A percentile compares a stretch with the other conserved stretches of the same genome.
Evolutionary conservation across 92 coral and sea anemone species (phyloP).

Genomic region (Porites divaricata): DNA sequence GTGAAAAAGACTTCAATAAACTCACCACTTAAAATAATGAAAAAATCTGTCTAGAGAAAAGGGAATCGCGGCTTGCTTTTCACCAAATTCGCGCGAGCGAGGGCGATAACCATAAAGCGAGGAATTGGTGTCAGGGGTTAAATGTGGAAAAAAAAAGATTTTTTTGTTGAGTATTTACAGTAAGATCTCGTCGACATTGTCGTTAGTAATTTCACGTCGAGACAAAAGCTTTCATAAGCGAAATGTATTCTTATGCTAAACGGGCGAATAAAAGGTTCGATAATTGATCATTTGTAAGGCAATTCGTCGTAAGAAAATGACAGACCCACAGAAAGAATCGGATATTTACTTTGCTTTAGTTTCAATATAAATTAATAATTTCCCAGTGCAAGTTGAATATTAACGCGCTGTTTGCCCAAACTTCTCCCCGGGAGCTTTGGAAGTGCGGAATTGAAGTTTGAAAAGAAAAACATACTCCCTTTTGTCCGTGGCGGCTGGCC

Average conservation of each 20-base stretch:
- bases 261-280: conserved; percentile 82
- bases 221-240: conserved; percentile 87
- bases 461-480: conserved; percentile 80
- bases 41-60: conserved; percentile 52
- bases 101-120: not conserved
- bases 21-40: conserved; percentile 57
- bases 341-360: conserved; percentile 90
- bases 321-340: conserved; percentile 84
- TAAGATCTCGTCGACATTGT: conserved; percentile 63
- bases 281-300: conserved; percentile 99
- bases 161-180: conserved; percentile 73
- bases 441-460: conserved; percentile 58
- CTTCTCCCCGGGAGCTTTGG: conserved; percentile 47
- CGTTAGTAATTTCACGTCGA: conserved; percentile 80
- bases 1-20: conserved; percentile 77
- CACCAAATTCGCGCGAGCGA: conserved; percentile 11
- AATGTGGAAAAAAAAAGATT: conserved; percentile 19
- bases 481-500: conserved; percentile 75
- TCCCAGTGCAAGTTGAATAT: conserved; percentile 79
- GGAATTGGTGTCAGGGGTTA: conserved; percentile 31
- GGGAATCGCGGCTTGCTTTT: not conserved
- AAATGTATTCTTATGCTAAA: conserved; percentile 95
- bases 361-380: conserved; percentile 93
- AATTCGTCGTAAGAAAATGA: conserved; percentile 88
- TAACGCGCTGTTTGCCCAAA: conserved; percentile 74